Conservation (phyloP, 1,140 invertebrate genomes). For the Drosophila pruinosa region DNA sequence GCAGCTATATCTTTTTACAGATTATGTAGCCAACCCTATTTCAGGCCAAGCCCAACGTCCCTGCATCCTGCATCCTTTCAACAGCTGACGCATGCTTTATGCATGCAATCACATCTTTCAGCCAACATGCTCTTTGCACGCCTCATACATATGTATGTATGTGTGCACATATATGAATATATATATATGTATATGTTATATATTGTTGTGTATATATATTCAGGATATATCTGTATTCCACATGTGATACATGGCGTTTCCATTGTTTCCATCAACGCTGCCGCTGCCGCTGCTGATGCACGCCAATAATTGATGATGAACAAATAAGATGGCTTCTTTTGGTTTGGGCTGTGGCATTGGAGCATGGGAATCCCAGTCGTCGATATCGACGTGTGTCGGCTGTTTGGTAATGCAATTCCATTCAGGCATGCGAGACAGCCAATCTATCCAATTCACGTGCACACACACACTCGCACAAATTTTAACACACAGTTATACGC, state of each 20-base stretch:
- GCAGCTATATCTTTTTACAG: background rate
- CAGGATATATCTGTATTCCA: slow-evolving; percentile 32
- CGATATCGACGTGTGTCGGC: slow-evolving; percentile 43
- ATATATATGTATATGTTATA: slow-evolving; percentile 7
- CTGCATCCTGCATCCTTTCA: slow-evolving; percentile 8
- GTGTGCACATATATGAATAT: background rate
- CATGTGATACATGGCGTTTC: slow-evolving; percentile 66
- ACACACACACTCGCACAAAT: slow-evolving; percentile 15
- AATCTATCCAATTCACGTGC: slow-evolving; percentile 67
- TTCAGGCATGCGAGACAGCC: slow-evolving; percentile 75
- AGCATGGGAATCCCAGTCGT: slow-evolving; percentile 46
- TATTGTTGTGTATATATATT: slow-evolving; percentile 4
- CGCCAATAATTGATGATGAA: slow-evolving; percentile 80
- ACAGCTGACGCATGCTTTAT: slow-evolving; percentile 39
- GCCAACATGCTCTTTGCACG: slow-evolving; percentile 17
- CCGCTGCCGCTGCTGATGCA: slow-evolving; percentile 50
- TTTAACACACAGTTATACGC: slow-evolving; percentile 25
- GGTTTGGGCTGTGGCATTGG: slow-evolving; percentile 44
- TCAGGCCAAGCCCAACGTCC: background rate
- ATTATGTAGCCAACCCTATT: background rate
- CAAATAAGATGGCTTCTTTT: slow-evolving; percentile 78
- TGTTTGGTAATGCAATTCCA: slow-evolving; percentile 74
- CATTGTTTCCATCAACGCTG: slow-evolving; percentile 69
- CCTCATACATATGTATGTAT: slow-evolving; percentile 19
- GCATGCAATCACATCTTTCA: slow-evolving; percentile 38